Evolutionary conservation across 2,888 invertebrate genomes (phyloP).

Genomic region (Acanthosepion lycidas): DNA sequence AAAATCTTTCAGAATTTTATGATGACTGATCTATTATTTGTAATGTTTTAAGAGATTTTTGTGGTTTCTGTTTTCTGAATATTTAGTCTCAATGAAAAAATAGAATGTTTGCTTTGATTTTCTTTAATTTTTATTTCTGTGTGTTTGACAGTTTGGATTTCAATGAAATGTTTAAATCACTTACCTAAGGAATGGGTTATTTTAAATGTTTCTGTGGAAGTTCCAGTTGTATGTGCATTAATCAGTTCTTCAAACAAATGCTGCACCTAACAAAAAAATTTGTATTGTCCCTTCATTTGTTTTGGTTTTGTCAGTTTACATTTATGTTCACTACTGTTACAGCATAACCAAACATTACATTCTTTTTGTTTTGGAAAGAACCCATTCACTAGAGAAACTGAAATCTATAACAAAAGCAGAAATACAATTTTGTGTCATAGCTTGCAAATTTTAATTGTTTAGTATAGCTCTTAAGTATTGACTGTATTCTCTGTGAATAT

Average conservation of each 20-base stretch:
- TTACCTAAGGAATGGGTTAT: neutral
- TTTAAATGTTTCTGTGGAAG: neutral
- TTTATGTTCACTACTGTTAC: neutral
- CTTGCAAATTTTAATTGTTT: neutral
- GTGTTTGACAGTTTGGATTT: neutral
- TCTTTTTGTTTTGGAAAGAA: neutral
- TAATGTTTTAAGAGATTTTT: neutral
- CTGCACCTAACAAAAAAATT: neutral
- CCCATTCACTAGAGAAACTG: neutral
- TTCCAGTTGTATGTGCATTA: neutral
- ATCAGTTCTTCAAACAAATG: neutral
- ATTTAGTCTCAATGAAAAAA: neutral
- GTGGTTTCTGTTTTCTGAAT: neutral
- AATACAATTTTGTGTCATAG: neutral
- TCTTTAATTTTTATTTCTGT: neutral
- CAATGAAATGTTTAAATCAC: too few relatives aligned
- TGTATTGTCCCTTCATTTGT: neutral
- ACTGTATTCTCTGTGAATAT: too few relatives aligned
- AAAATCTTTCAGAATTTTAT: too few relatives aligned
- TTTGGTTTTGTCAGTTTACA: neutral
- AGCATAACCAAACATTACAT: neutral
- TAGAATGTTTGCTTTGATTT: neutral
- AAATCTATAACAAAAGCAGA: conserved; percentile 25
- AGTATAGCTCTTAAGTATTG: neutral
- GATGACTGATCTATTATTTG: too few relatives aligned